Evolutionary conservation across 2,113 vertebrate species (phyloP).

Genomic region (Melanostigma gelatinosum): DNA sequence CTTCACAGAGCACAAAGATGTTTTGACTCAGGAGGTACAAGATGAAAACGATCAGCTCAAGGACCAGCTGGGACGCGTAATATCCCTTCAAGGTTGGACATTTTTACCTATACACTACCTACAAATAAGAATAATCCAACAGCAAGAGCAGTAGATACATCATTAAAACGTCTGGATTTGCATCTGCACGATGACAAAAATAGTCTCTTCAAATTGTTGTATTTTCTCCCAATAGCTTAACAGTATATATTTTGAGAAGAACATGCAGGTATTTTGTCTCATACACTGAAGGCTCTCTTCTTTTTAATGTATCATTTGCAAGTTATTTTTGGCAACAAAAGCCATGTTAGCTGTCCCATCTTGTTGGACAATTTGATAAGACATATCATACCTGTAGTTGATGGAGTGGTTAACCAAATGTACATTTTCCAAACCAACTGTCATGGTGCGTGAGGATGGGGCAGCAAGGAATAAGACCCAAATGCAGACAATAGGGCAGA

Average conservation of each 20-base stretch:
- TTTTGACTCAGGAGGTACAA: conserved; percentile 75
- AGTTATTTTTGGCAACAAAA: not conserved
- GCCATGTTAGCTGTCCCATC: not conserved
- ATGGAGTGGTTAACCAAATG: not conserved
- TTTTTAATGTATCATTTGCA: not conserved
- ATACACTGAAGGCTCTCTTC: not conserved
- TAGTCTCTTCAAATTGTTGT: not conserved
- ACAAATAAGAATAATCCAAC: not conserved
- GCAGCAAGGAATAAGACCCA: not conserved
- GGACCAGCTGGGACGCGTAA: conserved; percentile 73
- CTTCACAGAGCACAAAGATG: conserved; percentile 80
- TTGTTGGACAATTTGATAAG: not conserved
- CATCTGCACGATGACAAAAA: not conserved
- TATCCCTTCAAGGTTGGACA: conserved; percentile 82
- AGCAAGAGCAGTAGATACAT: not conserved
- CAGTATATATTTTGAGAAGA: not conserved
- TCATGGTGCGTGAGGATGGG: not conserved
- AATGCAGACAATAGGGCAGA: not conserved
- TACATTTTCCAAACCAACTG: not conserved
- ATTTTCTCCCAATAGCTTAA: not conserved
- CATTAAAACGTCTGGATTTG: not conserved
- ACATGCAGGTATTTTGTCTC: not conserved
- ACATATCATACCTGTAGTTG: not conserved
- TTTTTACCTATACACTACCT: not conserved
- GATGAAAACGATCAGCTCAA: conserved; percentile 84